Percentiles rank a stretch among this genome's conserved stretches.
phyloP scores from a whole-genome alignment of 2,888 invertebrate genomes.

The Agriopis aurantiaria region DNA sequence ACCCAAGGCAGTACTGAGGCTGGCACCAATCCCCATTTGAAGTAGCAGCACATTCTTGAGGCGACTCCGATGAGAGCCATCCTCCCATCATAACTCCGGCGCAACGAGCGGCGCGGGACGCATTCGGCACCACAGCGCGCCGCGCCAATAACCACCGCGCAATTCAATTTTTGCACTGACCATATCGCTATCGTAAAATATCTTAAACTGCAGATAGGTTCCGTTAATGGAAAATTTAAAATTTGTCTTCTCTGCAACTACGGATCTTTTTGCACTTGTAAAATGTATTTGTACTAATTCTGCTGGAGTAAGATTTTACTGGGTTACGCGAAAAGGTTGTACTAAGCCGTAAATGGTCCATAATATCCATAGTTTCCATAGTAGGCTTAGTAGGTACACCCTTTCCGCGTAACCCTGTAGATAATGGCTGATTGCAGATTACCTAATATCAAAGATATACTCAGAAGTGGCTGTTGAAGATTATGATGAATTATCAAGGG shows the following conservation, averaged over 20 bases:
- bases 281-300: neutral
- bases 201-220: constrained; percentile 46
- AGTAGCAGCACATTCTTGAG: constrained; percentile 32
- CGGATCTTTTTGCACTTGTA: neutral
- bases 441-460: too few species aligned
- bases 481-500: too few species aligned
- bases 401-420: too few species aligned
- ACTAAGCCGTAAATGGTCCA: too few species aligned
- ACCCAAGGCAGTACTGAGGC: neutral
- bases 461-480: too few species aligned
- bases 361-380: too few species aligned
- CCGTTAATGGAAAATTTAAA: constrained; percentile 44
- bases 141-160: constrained; percentile 63
- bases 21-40: constrained; percentile 50
- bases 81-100: constrained; percentile 66
- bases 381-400: too few species aligned
- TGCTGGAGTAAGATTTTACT: too few species aligned
- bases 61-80: constrained; percentile 37
- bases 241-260: constrained; percentile 9
- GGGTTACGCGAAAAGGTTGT: too few species aligned
- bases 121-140: constrained; percentile 79
- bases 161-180: constrained; percentile 84
- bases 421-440: too few species aligned
- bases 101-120: constrained; percentile 77
- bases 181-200: constrained; percentile 65